Conservation (phyloP, 2,888 invertebrate species). For the Petrophora chlorosata region DNA sequence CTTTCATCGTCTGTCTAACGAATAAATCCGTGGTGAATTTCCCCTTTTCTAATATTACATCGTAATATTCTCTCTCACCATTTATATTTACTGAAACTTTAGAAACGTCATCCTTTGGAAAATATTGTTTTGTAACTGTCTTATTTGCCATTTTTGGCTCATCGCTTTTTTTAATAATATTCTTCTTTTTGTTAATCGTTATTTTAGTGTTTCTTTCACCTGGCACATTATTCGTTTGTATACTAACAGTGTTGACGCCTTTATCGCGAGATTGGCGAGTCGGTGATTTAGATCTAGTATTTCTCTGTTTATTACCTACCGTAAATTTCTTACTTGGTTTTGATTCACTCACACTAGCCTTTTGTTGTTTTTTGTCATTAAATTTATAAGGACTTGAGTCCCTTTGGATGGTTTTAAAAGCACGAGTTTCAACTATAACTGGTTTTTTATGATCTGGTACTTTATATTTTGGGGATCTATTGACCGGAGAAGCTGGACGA, state of each 20-base stretch:
- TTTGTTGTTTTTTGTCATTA: background rate
- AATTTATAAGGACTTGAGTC: slow-evolving; percentile 5
- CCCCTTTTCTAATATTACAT: slow-evolving; percentile 55
- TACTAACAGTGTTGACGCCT: background rate
- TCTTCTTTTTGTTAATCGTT: slow-evolving; percentile 8
- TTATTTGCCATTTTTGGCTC: slow-evolving; percentile 35
- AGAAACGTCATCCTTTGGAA: slow-evolving; percentile 46
- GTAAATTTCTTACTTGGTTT: slow-evolving; percentile 2
- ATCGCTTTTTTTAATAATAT: slow-evolving; percentile 4
- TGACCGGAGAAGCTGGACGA: slow-evolving; percentile 5
- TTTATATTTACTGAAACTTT: slow-evolving; percentile 63
- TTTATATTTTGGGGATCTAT: slow-evolving; percentile 24
- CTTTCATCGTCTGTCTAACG: slow-evolving; percentile 52
- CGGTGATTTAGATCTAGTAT: background rate
- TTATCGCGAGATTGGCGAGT: slow-evolving; percentile 2
- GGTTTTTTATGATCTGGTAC: slow-evolving; percentile 9
- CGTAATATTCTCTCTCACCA: slow-evolving; percentile 58
- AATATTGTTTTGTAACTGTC: slow-evolving; percentile 30
- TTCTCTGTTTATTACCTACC: background rate
- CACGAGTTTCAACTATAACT: background rate
- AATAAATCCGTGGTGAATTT: slow-evolving; percentile 50
- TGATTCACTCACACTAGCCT: background rate
- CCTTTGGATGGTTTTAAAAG: background rate
- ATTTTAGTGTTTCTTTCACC: slow-evolving; percentile 1
- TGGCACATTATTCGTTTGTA: background rate